Conservation (phyloP, 2,888 invertebrate species). For the Syrista parreyssii region DNA sequence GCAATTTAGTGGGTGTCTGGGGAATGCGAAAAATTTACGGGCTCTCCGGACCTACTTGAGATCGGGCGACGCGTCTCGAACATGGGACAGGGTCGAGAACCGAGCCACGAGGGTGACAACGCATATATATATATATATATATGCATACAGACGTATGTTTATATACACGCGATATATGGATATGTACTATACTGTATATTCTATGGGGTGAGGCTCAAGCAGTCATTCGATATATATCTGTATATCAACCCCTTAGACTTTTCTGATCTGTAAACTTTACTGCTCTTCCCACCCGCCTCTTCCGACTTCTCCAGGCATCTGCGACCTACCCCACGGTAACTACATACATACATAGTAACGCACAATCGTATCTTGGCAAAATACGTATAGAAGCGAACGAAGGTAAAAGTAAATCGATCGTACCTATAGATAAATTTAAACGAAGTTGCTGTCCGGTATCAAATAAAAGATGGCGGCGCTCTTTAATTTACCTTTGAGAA, state of each 20-base stretch:
- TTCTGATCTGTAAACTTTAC: slow-evolving; percentile 2
- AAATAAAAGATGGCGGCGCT: neutral
- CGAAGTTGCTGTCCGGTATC: neutral
- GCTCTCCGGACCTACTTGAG: neutral
- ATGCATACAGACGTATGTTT: neutral
- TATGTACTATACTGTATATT: neutral
- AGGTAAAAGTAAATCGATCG: neutral
- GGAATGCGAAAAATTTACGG: slow-evolving; percentile 6
- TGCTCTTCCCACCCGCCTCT: neutral
- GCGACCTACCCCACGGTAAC: neutral
- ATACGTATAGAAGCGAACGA: neutral
- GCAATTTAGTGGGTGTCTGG: slow-evolving; percentile 14
- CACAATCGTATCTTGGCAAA: neutral
- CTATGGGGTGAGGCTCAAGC: slow-evolving; percentile 29
- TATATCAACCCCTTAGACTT: slow-evolving; percentile 30
- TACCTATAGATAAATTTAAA: neutral
- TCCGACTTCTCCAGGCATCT: neutral
- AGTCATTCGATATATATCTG: slow-evolving; percentile 31
- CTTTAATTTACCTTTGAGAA: neutral
- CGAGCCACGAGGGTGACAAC: slow-evolving; percentile 1
- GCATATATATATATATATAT: neutral
- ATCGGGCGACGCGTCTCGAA: neutral
- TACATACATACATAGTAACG: neutral
- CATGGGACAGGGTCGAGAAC: slow-evolving; percentile 4
- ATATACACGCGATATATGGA: neutral